phyloP scores from a whole-genome alignment of 2,888 invertebrate species.

The Heliconius sara region DNA sequence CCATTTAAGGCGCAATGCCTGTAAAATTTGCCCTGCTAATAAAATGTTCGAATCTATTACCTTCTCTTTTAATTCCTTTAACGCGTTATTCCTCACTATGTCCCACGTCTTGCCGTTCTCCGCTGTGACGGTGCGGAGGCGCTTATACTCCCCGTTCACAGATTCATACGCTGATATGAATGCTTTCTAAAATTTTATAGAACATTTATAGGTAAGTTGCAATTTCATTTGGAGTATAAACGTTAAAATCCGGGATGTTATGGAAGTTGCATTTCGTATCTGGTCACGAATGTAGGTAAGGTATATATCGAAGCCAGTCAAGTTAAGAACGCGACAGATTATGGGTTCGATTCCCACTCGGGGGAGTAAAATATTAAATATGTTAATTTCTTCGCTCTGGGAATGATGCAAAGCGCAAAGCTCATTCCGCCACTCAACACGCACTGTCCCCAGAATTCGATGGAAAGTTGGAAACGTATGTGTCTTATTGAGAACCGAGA shows the following conservation, averaged over 20 bases:
- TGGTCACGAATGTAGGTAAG: no score
- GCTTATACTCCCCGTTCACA: constrained; percentile 89
- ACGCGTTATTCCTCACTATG: constrained; percentile 86
- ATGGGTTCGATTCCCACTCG: background rate
- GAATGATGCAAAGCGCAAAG: background rate
- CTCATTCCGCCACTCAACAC: background rate
- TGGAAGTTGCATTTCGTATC: no score
- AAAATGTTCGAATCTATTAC: constrained; percentile 55
- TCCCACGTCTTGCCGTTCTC: constrained; percentile 90
- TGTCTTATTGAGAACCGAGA: background rate
- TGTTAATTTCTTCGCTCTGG: background rate
- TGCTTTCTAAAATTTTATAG: constrained; percentile 59
- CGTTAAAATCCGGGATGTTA: no score
- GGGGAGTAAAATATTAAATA: background rate
- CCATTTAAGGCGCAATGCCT: background rate
- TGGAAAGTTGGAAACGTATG: background rate
- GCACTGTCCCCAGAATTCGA: background rate
- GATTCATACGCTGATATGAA: constrained; percentile 87
- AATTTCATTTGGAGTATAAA: constrained; percentile 19
- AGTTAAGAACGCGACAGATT: background rate
- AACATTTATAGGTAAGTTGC: constrained; percentile 35
- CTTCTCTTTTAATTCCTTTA: constrained; percentile 82
- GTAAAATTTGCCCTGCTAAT: background rate
- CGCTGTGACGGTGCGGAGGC: constrained; percentile 86
- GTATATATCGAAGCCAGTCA: no score